Base-by-base conservation (phyloP, 2,797 vertebrate genomes). In the Stomatorhinus walkeri region DNA sequence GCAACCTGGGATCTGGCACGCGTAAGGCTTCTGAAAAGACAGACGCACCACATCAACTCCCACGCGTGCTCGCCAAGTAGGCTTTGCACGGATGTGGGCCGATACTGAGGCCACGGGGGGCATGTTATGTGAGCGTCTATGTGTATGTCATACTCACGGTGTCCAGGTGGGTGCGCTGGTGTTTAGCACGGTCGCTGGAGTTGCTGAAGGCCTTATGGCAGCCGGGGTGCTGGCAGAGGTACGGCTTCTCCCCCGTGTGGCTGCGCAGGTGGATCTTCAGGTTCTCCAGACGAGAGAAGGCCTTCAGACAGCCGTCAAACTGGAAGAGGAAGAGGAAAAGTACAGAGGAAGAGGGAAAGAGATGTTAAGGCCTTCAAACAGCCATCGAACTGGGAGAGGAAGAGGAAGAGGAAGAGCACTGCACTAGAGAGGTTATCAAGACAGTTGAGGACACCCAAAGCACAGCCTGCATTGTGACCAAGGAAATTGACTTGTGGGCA, bases 201-300 rank as follows among this genome's bases (percentile, higher is more conserved):
- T 99, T 99, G 94, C 98, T 99, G 96, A 99, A 99, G 0, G 98
- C 97, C 94, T 99, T 99, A 93, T 96, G 96, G 93, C 98, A 99
- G 90, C 97, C 97, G 0, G 96, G 96, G 89, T 99, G 96, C 91
- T 98, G 98, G 93, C 98, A 99, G 43, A 96, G 90, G 85, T 99
- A 99, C 0, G 98, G 98, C 85, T 98, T 99, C 92, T 99, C 98
- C 19, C 98, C 98, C 0, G 98, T 99, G 93, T 99, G 98, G 92
- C 98, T 99, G 83, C 98, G 96, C 91, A 98, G 94, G 91, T 99
- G 98, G 94, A 99, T 99, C 94, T 99, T 99, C 90, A 99, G 96
- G 91, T 99, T 99, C 94, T 99, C 98, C 3, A 99, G 95, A 28
- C 98, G 97, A 76, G 98, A 99, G 94, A 99, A 99, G 19, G 97